Percentiles rank a stretch among this genome's conserved stretches.
Conservation (phyloP, 2,888 invertebrate genomes). For the Sinotaia quadrata region DNA sequence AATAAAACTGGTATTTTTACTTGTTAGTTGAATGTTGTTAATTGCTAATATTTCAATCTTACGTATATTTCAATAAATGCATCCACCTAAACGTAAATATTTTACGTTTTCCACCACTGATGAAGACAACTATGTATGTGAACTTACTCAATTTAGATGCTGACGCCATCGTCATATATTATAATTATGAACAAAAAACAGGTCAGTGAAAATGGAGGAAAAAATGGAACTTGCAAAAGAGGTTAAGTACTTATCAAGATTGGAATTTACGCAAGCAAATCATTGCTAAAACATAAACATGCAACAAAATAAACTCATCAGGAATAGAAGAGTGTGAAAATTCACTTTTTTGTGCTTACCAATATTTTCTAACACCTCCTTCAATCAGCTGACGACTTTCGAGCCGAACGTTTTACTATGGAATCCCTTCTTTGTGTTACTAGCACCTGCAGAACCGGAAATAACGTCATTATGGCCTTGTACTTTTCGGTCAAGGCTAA, state of each 20-base stretch:
- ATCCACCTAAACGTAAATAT: no score
- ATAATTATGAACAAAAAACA: conserved; percentile 8
- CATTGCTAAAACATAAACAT: no score
- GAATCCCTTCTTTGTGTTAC: conserved; percentile 22
- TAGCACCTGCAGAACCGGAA: conserved; percentile 31
- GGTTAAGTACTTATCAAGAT: neutral
- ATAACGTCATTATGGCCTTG: conserved; percentile 16
- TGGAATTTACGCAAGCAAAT: neutral
- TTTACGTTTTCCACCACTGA: no score
- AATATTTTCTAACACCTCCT: neutral
- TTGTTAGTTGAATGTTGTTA: no score
- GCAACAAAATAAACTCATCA: no score
- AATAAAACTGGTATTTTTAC: no score
- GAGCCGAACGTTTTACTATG: neutral
- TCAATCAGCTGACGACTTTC: conserved; percentile 8
- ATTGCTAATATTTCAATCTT: no score
- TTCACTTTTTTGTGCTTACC: no score
- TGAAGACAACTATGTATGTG: no score
- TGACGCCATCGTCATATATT: conserved; percentile 15
- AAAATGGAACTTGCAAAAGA: neutral
- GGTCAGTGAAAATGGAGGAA: conserved; percentile 27
- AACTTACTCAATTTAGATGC: neutral
- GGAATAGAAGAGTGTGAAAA: no score
- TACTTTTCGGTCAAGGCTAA: conserved; percentile 21
- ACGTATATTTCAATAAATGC: no score